Percentiles rank a stretch among this genome's conserved stretches.
These are phyloP conservation scores for Hyperoodon ampullatus DNA, from an alignment of 2,113 vertebrate genomes.

Conservation along the genomic window DNA sequence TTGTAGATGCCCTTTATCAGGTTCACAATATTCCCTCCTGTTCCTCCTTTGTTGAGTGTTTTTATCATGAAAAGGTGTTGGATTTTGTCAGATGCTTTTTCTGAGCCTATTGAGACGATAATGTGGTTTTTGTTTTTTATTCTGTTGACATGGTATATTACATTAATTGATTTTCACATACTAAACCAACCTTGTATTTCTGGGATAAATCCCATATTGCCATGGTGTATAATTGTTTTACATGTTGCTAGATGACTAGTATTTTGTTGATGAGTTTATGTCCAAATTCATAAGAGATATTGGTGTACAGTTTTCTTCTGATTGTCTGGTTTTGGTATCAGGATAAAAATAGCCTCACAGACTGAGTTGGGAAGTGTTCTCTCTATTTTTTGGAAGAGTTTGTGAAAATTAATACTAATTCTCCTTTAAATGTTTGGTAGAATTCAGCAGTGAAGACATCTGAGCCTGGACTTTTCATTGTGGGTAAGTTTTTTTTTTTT, in stretches of 20 bases:
- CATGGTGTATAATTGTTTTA: background rate
- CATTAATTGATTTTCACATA: background rate
- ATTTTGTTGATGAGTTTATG: background rate
- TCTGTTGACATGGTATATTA: background rate
- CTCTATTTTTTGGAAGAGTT: background rate
- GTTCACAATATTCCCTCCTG: background rate
- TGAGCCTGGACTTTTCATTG: background rate
- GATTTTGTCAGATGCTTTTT: background rate
- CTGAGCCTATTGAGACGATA: background rate
- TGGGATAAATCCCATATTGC: background rate
- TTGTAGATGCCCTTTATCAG: background rate
- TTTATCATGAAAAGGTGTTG: background rate
- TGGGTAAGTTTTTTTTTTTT: background rate
- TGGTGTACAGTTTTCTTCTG: background rate
- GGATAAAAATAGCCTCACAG: background rate
- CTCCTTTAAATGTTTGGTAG: background rate
- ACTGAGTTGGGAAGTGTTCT: background rate
- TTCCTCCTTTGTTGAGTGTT: background rate
- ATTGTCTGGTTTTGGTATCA: background rate
- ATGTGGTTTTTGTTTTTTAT: background rate
- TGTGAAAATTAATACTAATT: background rate
- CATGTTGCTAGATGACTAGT: background rate
- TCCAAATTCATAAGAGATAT: background rate
- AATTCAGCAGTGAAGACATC: background rate
- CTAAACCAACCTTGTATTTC: background rate